Conservation (phyloP, 2,797 vertebrate species). For the Triplophysa bombifrons region DNA sequence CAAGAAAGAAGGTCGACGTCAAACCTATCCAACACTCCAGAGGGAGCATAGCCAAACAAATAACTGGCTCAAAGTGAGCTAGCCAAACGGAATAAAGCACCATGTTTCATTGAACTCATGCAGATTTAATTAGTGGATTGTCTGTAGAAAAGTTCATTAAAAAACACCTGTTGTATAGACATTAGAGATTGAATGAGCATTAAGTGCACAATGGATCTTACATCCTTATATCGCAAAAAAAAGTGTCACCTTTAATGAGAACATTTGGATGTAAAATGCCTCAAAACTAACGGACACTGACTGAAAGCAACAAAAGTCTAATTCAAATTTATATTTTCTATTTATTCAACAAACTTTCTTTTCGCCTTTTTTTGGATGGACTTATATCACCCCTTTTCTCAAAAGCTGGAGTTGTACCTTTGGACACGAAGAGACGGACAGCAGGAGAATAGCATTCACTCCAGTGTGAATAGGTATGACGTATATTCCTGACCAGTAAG, state of each 20-base stretch:
- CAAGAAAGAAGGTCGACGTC: conserved; percentile 39
- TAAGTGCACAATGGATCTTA: neutral
- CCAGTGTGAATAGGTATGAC: conserved; percentile 57
- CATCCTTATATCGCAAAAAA: too few relatives aligned
- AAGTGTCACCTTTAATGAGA: neutral
- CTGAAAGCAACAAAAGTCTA: neutral
- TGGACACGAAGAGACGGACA: conserved; percentile 15
- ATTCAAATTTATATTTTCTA: neutral
- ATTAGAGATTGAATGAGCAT: neutral
- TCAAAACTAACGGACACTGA: neutral
- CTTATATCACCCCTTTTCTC: conserved; percentile 13
- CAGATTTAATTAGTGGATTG: conserved; percentile 37
- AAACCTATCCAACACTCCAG: conserved; percentile 45
- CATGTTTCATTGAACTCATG: conserved; percentile 40
- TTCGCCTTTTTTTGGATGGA: conserved; percentile 9
- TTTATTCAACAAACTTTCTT: neutral
- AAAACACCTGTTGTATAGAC: conserved; percentile 25
- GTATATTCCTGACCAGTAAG: conserved; percentile 52
- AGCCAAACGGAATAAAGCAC: conserved; percentile 18
- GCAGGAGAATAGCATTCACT: conserved; percentile 46
- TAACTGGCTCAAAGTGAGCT: conserved; percentile 45
- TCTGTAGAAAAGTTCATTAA: neutral
- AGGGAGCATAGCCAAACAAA: conserved; percentile 37
- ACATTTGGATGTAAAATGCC: neutral
- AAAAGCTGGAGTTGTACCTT: conserved; percentile 19